Conservation (phyloP, 92 coral and sea anemone genomes). For the Phenganax subtilis region DNA sequence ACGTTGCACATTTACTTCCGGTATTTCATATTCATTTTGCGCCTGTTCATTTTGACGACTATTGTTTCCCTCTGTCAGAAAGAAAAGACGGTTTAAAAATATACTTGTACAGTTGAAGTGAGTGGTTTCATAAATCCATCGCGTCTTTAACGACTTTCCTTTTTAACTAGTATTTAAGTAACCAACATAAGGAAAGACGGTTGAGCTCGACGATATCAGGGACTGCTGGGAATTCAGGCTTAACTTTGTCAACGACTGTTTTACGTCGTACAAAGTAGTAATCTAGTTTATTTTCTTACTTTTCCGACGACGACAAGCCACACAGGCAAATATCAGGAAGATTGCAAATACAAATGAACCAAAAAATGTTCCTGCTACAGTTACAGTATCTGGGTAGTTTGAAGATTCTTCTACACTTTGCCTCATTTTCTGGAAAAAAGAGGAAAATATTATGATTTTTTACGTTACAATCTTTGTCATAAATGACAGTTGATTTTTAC, state of each 20-base stretch:
- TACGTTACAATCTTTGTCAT: too few relatives aligned
- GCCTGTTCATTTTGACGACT: background rate
- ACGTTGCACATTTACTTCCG: constrained; percentile 1
- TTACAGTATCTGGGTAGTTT: background rate
- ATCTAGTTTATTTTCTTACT: constrained; percentile 1
- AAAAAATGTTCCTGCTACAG: constrained; percentile 12
- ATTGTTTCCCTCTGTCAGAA: background rate
- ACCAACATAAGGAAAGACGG: too few relatives aligned
- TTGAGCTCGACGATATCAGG: too few relatives aligned
- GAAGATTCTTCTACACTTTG: background rate
- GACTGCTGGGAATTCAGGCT: too few relatives aligned
- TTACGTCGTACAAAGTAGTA: background rate
- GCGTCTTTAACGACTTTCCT: too few relatives aligned
- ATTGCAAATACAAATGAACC: constrained; percentile 13
- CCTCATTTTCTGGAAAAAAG: background rate
- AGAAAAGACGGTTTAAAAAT: background rate
- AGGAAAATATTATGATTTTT: background rate
- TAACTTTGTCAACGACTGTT: background rate
- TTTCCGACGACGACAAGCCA: constrained; percentile 5
- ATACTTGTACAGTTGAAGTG: background rate
- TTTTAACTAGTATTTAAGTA: too few relatives aligned
- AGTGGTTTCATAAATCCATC: background rate
- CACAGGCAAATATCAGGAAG: constrained; percentile 19
- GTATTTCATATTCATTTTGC: constrained; percentile 30
- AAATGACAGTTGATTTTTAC: too few relatives aligned